phyloP scores from a whole-genome alignment of 2,797 vertebrate species.

The Poecilia picta region DNA sequence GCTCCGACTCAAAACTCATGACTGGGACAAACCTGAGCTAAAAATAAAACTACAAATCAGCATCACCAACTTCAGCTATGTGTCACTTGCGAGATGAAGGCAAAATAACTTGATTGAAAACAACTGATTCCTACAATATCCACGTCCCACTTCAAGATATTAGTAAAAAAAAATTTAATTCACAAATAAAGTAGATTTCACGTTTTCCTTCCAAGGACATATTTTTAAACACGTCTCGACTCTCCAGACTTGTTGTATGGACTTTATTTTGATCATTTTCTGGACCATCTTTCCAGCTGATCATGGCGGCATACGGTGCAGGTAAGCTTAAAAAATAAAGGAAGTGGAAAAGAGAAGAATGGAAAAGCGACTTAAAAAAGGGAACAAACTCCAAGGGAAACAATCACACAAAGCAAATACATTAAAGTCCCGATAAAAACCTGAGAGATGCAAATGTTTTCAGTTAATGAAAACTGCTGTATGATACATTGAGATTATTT shows the following conservation, averaged over 20 bases:
- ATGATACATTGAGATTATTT: neutral
- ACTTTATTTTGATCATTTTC: neutral
- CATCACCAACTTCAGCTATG: constrained; percentile 18
- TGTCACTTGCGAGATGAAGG: constrained; percentile 14
- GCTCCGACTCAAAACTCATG: constrained; percentile 22
- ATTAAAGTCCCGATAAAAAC: neutral
- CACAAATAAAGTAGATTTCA: neutral
- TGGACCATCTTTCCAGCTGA: neutral
- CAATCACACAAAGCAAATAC: neutral
- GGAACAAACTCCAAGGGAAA: neutral
- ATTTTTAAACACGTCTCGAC: neutral
- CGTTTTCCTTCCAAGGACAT: neutral
- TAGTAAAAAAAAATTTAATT: too few species aligned
- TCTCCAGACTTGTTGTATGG: neutral
- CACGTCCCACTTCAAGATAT: neutral
- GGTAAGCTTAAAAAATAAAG: neutral
- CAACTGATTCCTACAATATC: neutral
- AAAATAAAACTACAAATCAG: constrained; percentile 29
- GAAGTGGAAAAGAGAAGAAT: neutral
- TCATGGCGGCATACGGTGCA: too few species aligned
- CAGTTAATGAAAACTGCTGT: neutral
- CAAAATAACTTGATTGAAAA: neutral
- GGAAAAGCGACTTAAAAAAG: neutral
- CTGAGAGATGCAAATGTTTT: neutral
- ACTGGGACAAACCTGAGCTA: constrained; percentile 13